Percentiles rank a stretch among this genome's conserved stretches.
Evolutionary conservation across 1,140 invertebrate species (phyloP).

Genomic region (Thaumetopoea pityocampa): DNA sequence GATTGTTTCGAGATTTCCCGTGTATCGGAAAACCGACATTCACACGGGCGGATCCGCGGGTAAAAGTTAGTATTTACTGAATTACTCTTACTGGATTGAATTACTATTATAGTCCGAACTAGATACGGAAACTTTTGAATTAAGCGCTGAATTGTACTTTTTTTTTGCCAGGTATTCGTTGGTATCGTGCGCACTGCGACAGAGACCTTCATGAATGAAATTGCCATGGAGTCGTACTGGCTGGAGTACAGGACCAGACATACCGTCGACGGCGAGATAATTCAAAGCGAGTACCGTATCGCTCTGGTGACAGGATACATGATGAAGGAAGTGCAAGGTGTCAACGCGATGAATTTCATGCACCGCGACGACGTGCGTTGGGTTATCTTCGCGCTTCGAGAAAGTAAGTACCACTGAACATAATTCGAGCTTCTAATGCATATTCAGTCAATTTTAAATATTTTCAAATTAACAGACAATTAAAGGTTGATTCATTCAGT

Average conservation of each 20-base stretch:
- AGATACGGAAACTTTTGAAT: too few relatives aligned
- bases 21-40: too few relatives aligned
- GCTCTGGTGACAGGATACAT: slow-evolving; percentile 90
- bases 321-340: slow-evolving; percentile 86
- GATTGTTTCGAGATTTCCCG: too few relatives aligned
- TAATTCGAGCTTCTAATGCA: too few relatives aligned
- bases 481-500: too few relatives aligned
- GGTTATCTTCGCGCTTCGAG: slow-evolving; percentile 87
- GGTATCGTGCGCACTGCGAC: slow-evolving; percentile 80
- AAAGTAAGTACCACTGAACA: slow-evolving; percentile 84
- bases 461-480: too few relatives aligned
- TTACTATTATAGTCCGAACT: too few relatives aligned
- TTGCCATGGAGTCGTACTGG: slow-evolving; percentile 83
- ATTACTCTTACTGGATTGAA: too few relatives aligned
- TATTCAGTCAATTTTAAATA: too few relatives aligned
- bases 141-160: slow-evolving; percentile 15
- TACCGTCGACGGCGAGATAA: slow-evolving; percentile 88
- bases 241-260: slow-evolving; percentile 92
- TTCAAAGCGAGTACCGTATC: slow-evolving; percentile 90
- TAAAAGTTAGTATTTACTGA: too few relatives aligned
- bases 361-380: slow-evolving; percentile 89
- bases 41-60: too few relatives aligned
- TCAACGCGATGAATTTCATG: slow-evolving; percentile 91
- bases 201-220: slow-evolving; percentile 81
- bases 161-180: slow-evolving; percentile 79